Percentiles rank a stretch among this genome's conserved stretches.
Conservation (phyloP, 2,113 vertebrate species). For the Jacana jacana region DNA sequence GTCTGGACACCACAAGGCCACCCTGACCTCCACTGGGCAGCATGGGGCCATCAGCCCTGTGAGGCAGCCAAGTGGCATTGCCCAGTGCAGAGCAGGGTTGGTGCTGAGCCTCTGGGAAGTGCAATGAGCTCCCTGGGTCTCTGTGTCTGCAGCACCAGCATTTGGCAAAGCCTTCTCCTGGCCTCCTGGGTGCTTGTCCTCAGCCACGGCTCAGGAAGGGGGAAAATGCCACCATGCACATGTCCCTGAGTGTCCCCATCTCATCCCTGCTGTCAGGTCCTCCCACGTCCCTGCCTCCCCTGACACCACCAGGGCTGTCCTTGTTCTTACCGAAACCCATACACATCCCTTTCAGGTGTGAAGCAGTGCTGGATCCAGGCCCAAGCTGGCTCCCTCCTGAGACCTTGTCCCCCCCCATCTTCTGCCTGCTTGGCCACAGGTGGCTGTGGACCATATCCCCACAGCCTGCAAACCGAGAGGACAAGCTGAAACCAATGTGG, state of each 20-base stretch:
- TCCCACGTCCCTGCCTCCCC: neutral
- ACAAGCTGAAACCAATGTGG: accelerated
- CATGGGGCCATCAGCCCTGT: neutral
- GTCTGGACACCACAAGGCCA: neutral
- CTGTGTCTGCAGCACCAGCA: accelerated
- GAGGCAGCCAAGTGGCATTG: no score
- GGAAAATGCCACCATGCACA: neutral
- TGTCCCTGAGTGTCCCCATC: neutral
- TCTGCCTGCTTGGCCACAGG: neutral
- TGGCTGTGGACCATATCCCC: neutral
- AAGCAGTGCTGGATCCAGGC: accelerated
- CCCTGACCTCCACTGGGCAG: neutral
- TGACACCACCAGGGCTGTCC: no score
- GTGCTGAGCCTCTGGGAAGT: neutral
- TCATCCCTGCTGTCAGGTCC: neutral
- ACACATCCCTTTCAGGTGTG: neutral
- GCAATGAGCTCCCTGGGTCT: neutral
- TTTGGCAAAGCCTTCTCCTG: accelerated
- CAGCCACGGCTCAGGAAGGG: neutral
- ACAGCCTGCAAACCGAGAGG: accelerated
- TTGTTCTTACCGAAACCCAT: neutral
- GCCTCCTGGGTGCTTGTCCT: accelerated
- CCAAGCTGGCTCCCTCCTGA: no score
- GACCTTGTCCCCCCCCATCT: no score
- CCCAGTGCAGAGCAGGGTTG: no score